phyloP scores from a whole-genome alignment of 1,140 invertebrate genomes.

The Drosophila athabasca region DNA sequence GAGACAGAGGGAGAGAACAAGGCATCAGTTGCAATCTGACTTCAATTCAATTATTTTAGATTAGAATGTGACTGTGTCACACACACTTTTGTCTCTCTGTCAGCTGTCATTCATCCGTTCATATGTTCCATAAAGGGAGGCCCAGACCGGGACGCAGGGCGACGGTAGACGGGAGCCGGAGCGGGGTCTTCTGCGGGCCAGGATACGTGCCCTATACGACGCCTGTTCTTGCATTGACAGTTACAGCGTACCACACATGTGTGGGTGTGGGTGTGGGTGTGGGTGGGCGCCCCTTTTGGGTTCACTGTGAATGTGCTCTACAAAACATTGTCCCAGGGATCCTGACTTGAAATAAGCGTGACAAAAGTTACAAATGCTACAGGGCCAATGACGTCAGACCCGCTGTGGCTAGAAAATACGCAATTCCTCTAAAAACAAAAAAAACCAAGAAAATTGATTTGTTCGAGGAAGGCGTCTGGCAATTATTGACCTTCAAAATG shows the following conservation, averaged over 20 bases:
- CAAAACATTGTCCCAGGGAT: conserved; percentile 40
- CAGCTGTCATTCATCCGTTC: conserved; percentile 81
- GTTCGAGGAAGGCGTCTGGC: conserved; percentile 3
- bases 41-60: conserved; percentile 83
- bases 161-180: conserved; percentile 6
- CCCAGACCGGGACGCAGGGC: conserved; percentile 11
- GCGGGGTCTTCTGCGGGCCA: conserved; percentile 39
- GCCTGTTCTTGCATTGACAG: conserved; percentile 51
- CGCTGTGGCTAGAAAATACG: conserved; percentile 32
- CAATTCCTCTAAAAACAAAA: conserved; percentile 25
- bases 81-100: conserved; percentile 79
- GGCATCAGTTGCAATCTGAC: conserved; percentile 82
- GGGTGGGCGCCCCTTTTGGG: conserved; percentile 21
- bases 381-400: conserved; percentile 43
- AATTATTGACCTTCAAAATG: conserved; percentile 31
- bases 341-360: conserved; percentile 48
- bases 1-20: conserved; percentile 12
- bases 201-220: conserved; percentile 70
- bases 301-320: conserved; percentile 28
- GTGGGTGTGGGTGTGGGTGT: not conserved
- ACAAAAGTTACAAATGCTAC: conserved; percentile 56
- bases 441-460: conserved; percentile 38
- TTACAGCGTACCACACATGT: not conserved
- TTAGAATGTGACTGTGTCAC: conserved; percentile 82
- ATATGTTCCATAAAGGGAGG: conserved; percentile 61